Base-by-base conservation (phyloP, 1,140 invertebrate genomes). In the Helicoverpa armigera region DNA sequence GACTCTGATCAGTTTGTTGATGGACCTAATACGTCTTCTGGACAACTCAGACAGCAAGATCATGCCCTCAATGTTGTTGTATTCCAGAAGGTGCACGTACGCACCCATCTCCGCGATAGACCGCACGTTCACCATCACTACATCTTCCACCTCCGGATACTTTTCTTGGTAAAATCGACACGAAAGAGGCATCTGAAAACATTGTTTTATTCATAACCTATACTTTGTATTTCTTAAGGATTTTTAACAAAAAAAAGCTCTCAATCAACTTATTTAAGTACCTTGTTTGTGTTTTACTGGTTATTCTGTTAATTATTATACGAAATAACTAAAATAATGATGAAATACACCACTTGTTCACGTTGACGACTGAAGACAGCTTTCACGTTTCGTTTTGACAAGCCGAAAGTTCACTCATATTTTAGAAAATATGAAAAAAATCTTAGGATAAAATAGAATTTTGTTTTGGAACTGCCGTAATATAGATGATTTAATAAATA, bases 61-160 rank as follows among this genome's bases (percentile, higher is more conserved):
- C 98, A 98, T 99, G 86, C 99, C 99, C 95, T 99, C 99, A 83
- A 99, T 99, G 89, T 99, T 99, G 94, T 99, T 99, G 91, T 99
- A 99, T 95, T 99, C 99, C 72, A 99, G 95, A 67, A 99, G 95
- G 94, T 99, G 98, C 3, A 99, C 99, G 94, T 99, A 99, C 5
- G 99, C 99, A 80, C 99, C 99, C 99, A 99, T 99, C 95, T 99
- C 99, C 51, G 99, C 99, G 87, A 99, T 99, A 83, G 98, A 98
- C 14, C 98, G 96, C 2, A 99, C 99, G 94, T 99, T 99, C 4
- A 99, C 99, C 99, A 99, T 99, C 12, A 99, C 99, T 48, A 99
- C 99, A 97, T 99, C 99, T 88, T 99, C 99, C 50, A 99, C 97
- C 93, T 99, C 99, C 0, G 99, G 99, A 95, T 99, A 99, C 90